Conservation (phyloP, 2,113 vertebrate species). For the Trogon surrucura region DNA sequence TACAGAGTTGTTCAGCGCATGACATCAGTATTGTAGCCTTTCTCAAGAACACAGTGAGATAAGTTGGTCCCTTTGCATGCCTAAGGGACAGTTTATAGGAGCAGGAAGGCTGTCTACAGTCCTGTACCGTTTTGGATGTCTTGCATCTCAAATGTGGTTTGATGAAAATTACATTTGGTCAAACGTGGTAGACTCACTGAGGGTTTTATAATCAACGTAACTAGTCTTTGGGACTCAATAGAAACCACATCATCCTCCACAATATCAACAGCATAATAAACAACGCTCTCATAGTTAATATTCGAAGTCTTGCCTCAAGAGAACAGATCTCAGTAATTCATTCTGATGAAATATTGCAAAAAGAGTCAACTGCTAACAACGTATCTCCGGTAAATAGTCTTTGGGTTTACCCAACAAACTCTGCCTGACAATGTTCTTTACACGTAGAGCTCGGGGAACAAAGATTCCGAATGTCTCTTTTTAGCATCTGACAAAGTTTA, state of each 20-base stretch:
- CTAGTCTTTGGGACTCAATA: background rate
- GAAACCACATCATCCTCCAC: background rate
- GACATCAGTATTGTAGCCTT: background rate
- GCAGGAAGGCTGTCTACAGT: background rate
- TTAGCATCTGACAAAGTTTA: background rate
- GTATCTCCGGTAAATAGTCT: background rate
- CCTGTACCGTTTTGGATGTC: background rate
- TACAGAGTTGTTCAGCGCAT: background rate
- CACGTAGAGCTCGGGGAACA: background rate
- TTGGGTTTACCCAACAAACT: background rate
- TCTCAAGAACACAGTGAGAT: background rate
- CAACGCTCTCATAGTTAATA: background rate
- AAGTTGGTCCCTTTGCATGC: background rate
- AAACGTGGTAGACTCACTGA: background rate
- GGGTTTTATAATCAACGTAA: background rate
- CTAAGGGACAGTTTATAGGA: background rate
- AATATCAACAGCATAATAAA: conserved; percentile 1
- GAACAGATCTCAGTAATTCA: background rate
- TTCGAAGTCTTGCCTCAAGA: background rate
- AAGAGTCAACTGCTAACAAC: background rate
- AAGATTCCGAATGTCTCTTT: background rate
- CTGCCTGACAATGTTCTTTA: background rate
- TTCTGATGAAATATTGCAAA: background rate
- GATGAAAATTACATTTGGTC: background rate
- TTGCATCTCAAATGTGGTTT: background rate